A percentile compares a stretch with the other conserved stretches of the same genome.
These are phyloP conservation scores for Lycia hirtaria DNA, from an alignment of 2,888 invertebrate species.

Conservation along the genomic window DNA sequence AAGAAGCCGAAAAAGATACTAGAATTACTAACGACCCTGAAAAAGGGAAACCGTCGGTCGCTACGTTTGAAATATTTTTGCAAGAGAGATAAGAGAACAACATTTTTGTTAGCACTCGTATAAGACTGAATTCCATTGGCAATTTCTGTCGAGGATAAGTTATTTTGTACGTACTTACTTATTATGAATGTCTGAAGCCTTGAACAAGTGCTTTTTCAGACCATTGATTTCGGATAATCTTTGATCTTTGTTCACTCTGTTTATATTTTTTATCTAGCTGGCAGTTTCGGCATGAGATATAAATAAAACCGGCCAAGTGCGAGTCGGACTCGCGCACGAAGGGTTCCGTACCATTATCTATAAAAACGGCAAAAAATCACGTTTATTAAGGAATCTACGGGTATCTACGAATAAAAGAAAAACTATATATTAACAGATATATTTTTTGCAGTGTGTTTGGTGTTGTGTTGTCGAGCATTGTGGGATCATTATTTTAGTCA, in stretches of 20 bases:
- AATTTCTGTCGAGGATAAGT: slow-evolving; percentile 20
- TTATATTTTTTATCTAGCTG: background rate
- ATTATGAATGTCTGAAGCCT: slow-evolving; percentile 10
- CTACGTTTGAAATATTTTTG: slow-evolving; percentile 25
- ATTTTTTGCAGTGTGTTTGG: too few relatives aligned
- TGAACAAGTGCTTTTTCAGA: slow-evolving; percentile 21
- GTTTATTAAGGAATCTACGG: too few relatives aligned
- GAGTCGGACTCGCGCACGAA: too few relatives aligned
- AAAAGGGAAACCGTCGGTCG: slow-evolving; percentile 17
- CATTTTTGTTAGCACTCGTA: slow-evolving; percentile 20
- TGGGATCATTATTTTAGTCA: too few relatives aligned
- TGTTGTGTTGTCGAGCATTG: too few relatives aligned
- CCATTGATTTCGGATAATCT: slow-evolving; percentile 14
- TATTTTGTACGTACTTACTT: slow-evolving; percentile 23
- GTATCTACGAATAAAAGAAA: too few relatives aligned
- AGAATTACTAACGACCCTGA: slow-evolving; percentile 25
- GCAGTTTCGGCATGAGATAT: background rate
- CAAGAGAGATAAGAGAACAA: slow-evolving; percentile 16
- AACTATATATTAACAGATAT: too few relatives aligned
- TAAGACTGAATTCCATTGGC: slow-evolving; percentile 18
- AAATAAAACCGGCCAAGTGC: too few relatives aligned
- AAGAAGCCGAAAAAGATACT: slow-evolving; percentile 20
- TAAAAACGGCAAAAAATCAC: too few relatives aligned
- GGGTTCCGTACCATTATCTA: too few relatives aligned
- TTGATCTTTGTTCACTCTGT: slow-evolving; percentile 7